phyloP scores from a whole-genome alignment of 2,888 invertebrate species.

The Limenitis camilla region DNA sequence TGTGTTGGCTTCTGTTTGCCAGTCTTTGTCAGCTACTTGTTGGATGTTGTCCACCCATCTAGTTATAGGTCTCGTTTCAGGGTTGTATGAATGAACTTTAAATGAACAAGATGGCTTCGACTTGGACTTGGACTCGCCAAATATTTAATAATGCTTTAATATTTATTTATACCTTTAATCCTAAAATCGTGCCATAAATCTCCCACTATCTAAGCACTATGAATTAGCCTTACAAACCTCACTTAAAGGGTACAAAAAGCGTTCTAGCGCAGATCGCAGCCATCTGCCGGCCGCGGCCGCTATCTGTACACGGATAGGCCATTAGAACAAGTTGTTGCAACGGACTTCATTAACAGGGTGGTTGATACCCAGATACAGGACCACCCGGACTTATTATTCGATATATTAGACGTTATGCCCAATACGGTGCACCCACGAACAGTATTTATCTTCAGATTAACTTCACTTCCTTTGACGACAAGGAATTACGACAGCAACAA shows the following conservation, averaged over 20 bases:
- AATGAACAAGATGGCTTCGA: too few species aligned
- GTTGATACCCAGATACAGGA: slow-evolving; percentile 17
- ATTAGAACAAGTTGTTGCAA: slow-evolving; percentile 18
- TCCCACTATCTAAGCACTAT: slow-evolving; percentile 9
- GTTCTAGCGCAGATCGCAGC: slow-evolving; percentile 10
- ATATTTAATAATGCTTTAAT: too few species aligned
- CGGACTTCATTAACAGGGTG: slow-evolving; percentile 22
- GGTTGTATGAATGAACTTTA: too few species aligned
- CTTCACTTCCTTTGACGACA: background rate
- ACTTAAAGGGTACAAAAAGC: slow-evolving; percentile 15
- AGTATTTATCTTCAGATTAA: slow-evolving; percentile 2
- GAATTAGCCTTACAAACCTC: slow-evolving; percentile 11
- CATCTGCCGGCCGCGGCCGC: slow-evolving; percentile 21
- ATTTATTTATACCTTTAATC: background rate
- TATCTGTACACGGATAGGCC: slow-evolving; percentile 23
- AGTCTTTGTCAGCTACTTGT: too few species aligned
- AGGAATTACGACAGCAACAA: background rate
- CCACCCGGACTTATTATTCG: slow-evolving; percentile 21
- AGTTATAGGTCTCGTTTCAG: too few species aligned
- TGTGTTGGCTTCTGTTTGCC: too few species aligned
- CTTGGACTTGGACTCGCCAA: too few species aligned
- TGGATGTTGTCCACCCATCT: too few species aligned
- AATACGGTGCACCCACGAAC: background rate
- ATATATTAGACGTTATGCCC: slow-evolving; percentile 6
- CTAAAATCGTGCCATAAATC: slow-evolving; percentile 6